Evolutionary conservation across 2,113 vertebrate species (phyloP), one percentile per base, ranked within the genome.

Genomic region (Camelus bactrianus): DNA sequence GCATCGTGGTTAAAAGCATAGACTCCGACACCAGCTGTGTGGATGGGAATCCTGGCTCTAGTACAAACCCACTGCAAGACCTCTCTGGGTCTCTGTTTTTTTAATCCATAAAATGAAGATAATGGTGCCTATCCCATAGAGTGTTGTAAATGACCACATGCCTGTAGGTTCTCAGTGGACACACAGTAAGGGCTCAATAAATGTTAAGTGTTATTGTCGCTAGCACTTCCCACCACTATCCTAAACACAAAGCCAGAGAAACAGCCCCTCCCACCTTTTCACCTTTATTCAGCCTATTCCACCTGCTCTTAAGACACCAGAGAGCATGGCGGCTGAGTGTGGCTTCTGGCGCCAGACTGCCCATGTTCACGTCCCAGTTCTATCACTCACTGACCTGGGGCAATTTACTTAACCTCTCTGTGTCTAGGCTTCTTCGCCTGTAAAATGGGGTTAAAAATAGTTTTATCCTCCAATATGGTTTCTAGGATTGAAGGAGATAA

Each of bases 31-130:
- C 67, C 4, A 0, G 67, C 54, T 26, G 8, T 65, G 35, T 58
- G 46, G 22, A 6, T 84, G 52, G 64, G 58, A 58, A n/a, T 65
- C 81, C 88, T 52, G 56, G 50, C 54, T 83, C 11, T 0, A 32
- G 15, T 3, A 19, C 19, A 1, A 8, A 2, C 1, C 26, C 42
- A 17, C 35, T 4, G 0, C 24, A 48, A 50, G 65, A 38, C 24
- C 50, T 62, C 24, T 35, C 69, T 76, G 80, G 28, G 8, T 69
- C 79, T 92, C 13, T 0, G 38, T 81, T 60, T 89, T 73, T 26
- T 86, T 46, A 35, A 35, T 54, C 58, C 22, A 6, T 73, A 11
- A 15, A 54, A n/a, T 81, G 38, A 42, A 20, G 58, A 26, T 50
- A 14, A 30, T 0, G 54, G 70, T n/a, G 17, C 54, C 1, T 35